Percentiles rank a stretch among this genome's conserved stretches.
phyloP scores from a whole-genome alignment of 2,888 invertebrate species.

The Troglohyphantes excavatus region DNA sequence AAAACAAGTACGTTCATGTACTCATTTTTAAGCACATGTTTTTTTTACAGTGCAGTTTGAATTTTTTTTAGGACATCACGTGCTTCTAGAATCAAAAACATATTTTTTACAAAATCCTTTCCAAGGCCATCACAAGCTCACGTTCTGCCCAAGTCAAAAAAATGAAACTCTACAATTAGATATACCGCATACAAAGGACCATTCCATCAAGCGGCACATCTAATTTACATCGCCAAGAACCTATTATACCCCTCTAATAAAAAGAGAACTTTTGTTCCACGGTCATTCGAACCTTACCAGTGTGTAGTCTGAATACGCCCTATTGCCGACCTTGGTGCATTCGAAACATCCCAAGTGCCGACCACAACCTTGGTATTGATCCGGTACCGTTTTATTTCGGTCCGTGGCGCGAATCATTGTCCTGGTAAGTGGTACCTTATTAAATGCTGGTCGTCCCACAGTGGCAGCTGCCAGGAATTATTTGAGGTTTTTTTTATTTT shows the following conservation, averaged over 20 bases:
- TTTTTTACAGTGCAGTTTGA: too few species aligned
- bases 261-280: background rate
- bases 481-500: background rate
- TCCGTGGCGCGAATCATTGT: conserved; percentile 57
- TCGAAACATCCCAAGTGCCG: conserved; percentile 7
- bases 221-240: conserved; percentile 60
- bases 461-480: background rate
- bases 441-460: conserved; percentile 44
- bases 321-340: conserved; percentile 41
- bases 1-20: too few species aligned
- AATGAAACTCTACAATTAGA: background rate
- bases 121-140: background rate
- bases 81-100: too few species aligned
- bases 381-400: conserved; percentile 51
- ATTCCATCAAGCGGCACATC: background rate
- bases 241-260: conserved; percentile 6
- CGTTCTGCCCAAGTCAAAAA: background rate
- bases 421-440: conserved; percentile 43
- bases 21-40: too few species aligned
- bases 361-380: conserved; percentile 45
- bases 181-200: background rate
- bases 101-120: background rate
- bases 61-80: too few species aligned
- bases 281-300: background rate
- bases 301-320: too few species aligned